Evolutionary conservation across 2,797 vertebrate genomes (phyloP), one percentile per base, ranked within the genome.

Genomic region (Falco cherrug): DNA sequence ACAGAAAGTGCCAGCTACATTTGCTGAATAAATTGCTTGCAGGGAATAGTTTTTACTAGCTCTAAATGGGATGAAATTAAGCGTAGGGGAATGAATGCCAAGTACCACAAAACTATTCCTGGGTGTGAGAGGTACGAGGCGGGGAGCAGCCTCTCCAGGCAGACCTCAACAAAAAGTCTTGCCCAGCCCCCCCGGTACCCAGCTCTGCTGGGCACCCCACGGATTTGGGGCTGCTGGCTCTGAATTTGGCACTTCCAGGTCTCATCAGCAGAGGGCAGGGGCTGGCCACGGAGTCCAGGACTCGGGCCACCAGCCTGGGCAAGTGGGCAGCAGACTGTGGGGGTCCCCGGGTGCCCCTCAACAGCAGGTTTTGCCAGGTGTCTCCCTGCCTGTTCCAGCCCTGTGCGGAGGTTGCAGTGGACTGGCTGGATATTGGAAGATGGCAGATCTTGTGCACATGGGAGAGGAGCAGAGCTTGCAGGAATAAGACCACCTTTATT

Each of bases 1-100:
- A 86, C 84, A 87, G 71, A 93, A 93, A 96, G 92, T 83, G 83
- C 94, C 91, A 90, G 94, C 87, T 92, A 95, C 81, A 81, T 89
- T 95, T 94, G 93, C 85, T 48, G 94, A 91, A 97, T 95, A 95
- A 96, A 96, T 96, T 90, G 83, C 96, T 97, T 65, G 33, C 93
- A 95, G 91, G 93, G 90, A 96, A 79, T 75, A 94, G 76, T 88
- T 95, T 97, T 97, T 89, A 94, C 94, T 79, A 74, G 95, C 88
- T 96, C 91, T 96, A 96, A 97, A 91, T 71, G 64, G 92, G 83
- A 93, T 81, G 82, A 93, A 97, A 97, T 96, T 97, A 95, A 92
- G 71, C 79, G 1, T 61, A 71, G 71, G 86, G 73, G 63, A 84
- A 92, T 43, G 87, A 89, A 89, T 83, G 95, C 95, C 95, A 95